Percentiles rank a stretch among this genome's conserved stretches.
These are phyloP conservation scores for Dysidea cf. avara DNA, from an alignment of 37 sponge, comb jelly and placozoan genomes.

Conservation along the genomic window DNA sequence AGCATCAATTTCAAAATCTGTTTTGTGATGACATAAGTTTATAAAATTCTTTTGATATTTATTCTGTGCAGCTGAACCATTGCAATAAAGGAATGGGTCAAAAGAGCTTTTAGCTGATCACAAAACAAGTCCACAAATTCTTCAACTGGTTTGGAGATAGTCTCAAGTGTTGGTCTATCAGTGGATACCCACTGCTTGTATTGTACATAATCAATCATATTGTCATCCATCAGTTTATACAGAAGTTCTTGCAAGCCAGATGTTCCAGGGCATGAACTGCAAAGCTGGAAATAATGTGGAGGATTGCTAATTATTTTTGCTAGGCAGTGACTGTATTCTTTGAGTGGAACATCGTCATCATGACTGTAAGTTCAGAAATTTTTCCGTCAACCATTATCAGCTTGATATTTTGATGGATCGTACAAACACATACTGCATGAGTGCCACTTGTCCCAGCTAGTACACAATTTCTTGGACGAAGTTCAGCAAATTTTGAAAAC, in stretches of 20 bases:
- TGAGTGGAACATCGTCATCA: background rate
- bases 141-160: conserved; percentile 23
- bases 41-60: conserved; percentile 44
- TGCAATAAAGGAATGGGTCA: conserved; percentile 8
- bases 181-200: conserved; percentile 39
- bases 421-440: too few species aligned
- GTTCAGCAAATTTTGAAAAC: too few species aligned
- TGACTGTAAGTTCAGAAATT: background rate
- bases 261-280: conserved; percentile 29
- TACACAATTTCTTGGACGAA: conserved; percentile 57
- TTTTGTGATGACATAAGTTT: conserved; percentile 43
- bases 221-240: conserved; percentile 9
- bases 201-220: conserved; percentile 29
- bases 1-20: conserved; percentile 48
- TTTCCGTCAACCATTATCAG: conserved; percentile 12
- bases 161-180: conserved; percentile 36
- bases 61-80: conserved; percentile 1
- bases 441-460: conserved; percentile 51
- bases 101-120: conserved; percentile 17
- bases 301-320: conserved; percentile 37
- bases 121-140: conserved; percentile 36
- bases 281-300: conserved; percentile 30
- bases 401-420: conserved; percentile 60
- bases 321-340: too few species aligned
- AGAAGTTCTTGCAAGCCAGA: background rate